Conservation (phyloP, 2,797 vertebrate species). For the Malacoraja senta region DNA sequence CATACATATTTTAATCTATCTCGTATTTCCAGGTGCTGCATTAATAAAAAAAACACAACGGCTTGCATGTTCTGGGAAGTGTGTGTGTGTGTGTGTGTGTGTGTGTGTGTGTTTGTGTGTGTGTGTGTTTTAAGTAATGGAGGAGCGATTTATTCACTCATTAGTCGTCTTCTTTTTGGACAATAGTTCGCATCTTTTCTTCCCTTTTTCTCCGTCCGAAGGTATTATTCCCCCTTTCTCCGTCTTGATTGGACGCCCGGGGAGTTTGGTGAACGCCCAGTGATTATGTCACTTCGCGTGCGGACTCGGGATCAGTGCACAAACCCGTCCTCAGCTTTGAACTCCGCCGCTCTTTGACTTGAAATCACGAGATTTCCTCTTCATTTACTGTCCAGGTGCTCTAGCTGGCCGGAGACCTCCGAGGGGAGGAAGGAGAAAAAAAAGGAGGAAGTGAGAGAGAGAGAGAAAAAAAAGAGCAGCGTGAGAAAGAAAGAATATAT, state of each 20-base stretch:
- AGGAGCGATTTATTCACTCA: background rate
- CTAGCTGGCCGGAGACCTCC: constrained; percentile 65
- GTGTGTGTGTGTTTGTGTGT: background rate
- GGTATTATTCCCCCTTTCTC: constrained; percentile 60
- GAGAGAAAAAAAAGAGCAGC: constrained; percentile 47
- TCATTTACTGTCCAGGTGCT: constrained; percentile 83
- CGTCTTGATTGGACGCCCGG: constrained; percentile 80
- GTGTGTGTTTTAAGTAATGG: constrained; percentile 43
- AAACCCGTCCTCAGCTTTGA: constrained; percentile 83
- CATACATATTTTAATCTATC: background rate
- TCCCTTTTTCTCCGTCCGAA: constrained; percentile 41
- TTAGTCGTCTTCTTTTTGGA: constrained; percentile 21
- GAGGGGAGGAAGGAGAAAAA: constrained; percentile 51
- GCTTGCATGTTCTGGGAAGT: no score
- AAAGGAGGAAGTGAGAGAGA: constrained; percentile 39
- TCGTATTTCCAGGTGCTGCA: background rate
- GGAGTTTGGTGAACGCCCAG: constrained; percentile 82
- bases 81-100: no score
- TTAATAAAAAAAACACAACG: background rate
- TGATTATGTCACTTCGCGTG: constrained; percentile 90
- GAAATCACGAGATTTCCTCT: constrained; percentile 68
- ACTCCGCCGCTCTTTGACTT: constrained; percentile 83
- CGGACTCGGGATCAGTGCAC: constrained; percentile 51
- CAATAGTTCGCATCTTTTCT: constrained; percentile 45
- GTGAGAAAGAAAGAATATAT: constrained; percentile 56